These are phyloP conservation scores for Poecilia latipinna DNA, from an alignment of 2,113 vertebrate genomes.

Conservation along the genomic window DNA sequence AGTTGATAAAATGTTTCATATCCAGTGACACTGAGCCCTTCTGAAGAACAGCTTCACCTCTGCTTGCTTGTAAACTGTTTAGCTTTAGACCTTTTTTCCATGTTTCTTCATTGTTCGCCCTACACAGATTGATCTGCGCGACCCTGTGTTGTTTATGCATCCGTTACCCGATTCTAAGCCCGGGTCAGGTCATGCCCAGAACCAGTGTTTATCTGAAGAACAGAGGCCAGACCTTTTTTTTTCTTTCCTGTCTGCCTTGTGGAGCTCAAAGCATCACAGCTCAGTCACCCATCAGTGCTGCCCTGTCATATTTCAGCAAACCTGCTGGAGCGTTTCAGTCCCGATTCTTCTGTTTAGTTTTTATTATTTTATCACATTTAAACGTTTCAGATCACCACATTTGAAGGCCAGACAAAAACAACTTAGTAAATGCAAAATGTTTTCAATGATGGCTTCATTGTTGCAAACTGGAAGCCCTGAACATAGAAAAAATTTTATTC, in stretches of 20 bases:
- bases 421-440: not conserved
- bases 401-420: too few relatives aligned
- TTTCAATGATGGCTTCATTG: not conserved
- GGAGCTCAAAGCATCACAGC: constrained; percentile 42
- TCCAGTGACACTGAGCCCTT: constrained; percentile 39
- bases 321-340: not conserved
- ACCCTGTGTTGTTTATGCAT: constrained; percentile 53
- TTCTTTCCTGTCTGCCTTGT: constrained; percentile 31
- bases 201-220: constrained; percentile 49
- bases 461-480: too few relatives aligned
- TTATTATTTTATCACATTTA: too few relatives aligned
- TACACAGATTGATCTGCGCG: constrained; percentile 33
- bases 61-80: constrained; percentile 26
- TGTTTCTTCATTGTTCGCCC: constrained; percentile 16
- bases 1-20: constrained; percentile 49
- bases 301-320: constrained; percentile 26
- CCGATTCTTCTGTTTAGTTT: too few relatives aligned
- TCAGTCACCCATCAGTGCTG: constrained; percentile 49
- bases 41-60: constrained; percentile 45
- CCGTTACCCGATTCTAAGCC: constrained; percentile 49
- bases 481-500: too few relatives aligned
- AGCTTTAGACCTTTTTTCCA: constrained; percentile 30
- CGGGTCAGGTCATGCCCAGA: constrained; percentile 59
- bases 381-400: too few relatives aligned
- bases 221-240: not conserved